Evolutionary conservation across 1,140 invertebrate genomes (phyloP).

Genomic region (Paramacrobiotus metropolitanus): DNA sequence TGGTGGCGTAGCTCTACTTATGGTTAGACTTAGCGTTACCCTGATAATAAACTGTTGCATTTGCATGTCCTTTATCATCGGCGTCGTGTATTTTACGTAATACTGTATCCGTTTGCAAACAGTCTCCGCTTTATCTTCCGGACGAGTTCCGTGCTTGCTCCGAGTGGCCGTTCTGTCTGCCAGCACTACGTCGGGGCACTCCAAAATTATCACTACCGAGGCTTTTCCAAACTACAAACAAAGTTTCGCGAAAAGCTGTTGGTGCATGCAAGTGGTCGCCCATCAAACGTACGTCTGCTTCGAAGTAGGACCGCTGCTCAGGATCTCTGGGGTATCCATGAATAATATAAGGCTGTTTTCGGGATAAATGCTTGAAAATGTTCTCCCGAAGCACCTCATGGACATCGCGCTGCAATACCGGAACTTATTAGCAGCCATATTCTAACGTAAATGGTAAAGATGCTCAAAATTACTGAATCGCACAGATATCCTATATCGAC

Average conservation of each 20-base stretch:
- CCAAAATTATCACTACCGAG: neutral
- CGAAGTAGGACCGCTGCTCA: neutral
- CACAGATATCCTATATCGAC: neutral
- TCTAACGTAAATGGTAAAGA: neutral
- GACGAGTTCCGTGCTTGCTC: neutral
- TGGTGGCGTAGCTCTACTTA: neutral
- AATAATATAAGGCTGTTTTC: neutral
- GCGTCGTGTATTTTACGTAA: neutral
- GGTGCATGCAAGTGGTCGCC: too few relatives aligned
- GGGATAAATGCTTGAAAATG: neutral
- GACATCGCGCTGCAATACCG: neutral
- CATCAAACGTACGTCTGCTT: neutral
- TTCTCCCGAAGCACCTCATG: neutral
- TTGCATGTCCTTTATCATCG: neutral
- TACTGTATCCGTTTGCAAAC: neutral
- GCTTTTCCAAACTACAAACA: slow-evolving; percentile 4
- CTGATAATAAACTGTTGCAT: neutral
- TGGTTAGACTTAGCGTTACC: neutral
- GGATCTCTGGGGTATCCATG: slow-evolving; percentile 4
- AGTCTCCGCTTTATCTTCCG: neutral
- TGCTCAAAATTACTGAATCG: neutral
- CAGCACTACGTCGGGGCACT: neutral
- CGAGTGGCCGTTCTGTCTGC: neutral
- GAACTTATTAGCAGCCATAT: neutral
- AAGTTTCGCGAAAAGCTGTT: neutral